Percentiles rank a stretch among this genome's conserved stretches.
These are phyloP conservation scores for Salminus brasiliensis DNA, from an alignment of 2,113 vertebrate species.

Conservation along the genomic window DNA sequence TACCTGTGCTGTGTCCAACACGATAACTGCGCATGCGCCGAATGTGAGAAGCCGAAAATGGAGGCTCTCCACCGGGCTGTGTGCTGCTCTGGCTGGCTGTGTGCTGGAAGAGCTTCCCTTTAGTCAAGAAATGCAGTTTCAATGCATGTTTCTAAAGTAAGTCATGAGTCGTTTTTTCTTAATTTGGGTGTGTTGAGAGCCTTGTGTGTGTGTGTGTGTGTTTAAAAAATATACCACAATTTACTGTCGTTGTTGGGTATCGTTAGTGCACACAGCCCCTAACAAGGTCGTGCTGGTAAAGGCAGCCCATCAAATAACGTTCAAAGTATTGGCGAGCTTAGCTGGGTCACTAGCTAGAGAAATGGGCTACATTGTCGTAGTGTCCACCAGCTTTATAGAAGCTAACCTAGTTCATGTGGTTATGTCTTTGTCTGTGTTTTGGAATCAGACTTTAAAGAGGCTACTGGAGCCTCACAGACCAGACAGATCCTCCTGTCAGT, in stretches of 20 bases:
- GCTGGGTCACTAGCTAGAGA: background rate
- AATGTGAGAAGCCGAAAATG: constrained; percentile 12
- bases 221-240: background rate
- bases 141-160: constrained; percentile 27
- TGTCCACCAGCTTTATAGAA: no score
- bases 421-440: no score
- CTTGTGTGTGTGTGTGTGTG: background rate
- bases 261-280: background rate
- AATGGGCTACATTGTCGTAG: background rate
- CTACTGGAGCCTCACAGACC: no score
- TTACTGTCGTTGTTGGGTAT: background rate
- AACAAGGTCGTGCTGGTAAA: no score
- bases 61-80: constrained; percentile 29
- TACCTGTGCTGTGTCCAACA: background rate
- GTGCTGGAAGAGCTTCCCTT: constrained; percentile 31
- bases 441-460: no score
- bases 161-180: background rate
- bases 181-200: background rate
- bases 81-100: constrained; percentile 10
- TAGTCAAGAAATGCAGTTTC: constrained; percentile 4
- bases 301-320: no score
- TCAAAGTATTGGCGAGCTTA: no score
- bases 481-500: no score
- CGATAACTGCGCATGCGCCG: background rate
- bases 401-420: no score